Evolutionary conservation across 2,888 invertebrate genomes (phyloP).

Genomic region (Cephus sareptanus): DNA sequence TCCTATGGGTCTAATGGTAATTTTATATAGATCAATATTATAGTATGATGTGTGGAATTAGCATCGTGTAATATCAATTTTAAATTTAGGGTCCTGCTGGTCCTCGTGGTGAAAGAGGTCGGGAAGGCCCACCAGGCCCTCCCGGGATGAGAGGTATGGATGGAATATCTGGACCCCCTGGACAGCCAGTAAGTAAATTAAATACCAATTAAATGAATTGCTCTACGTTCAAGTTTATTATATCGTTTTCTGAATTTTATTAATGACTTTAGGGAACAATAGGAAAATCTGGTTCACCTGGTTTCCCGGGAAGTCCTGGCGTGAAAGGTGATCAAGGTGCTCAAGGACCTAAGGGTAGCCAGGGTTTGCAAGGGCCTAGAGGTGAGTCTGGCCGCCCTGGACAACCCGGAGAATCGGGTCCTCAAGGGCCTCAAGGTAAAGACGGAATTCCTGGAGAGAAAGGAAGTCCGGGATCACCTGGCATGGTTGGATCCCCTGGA

Average conservation of each 20-base stretch:
- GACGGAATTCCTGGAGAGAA: conserved; percentile 87
- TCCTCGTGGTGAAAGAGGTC: conserved; percentile 84
- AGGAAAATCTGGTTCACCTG: conserved; percentile 87
- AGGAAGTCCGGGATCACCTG: conserved; percentile 78
- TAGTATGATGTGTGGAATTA: not conserved
- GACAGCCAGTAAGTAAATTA: conserved; percentile 71
- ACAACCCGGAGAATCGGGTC: conserved; percentile 80
- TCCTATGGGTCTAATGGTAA: conserved; percentile 76
- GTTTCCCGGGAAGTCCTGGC: conserved; percentile 86
- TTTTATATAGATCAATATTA: conserved; percentile 26
- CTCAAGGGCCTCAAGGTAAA: conserved; percentile 80
- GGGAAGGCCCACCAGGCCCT: conserved; percentile 84
- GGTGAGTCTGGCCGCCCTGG: conserved; percentile 86
- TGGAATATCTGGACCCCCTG: conserved; percentile 83
- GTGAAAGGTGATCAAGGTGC: conserved; percentile 83
- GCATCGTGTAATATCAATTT: not conserved
- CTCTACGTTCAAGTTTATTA: conserved; percentile 17
- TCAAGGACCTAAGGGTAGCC: conserved; percentile 82
- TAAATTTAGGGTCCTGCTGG: conserved; percentile 78
- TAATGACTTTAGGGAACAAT: conserved; percentile 73
- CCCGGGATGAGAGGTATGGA: conserved; percentile 84
- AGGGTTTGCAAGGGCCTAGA: conserved; percentile 83
- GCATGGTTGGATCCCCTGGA: conserved; percentile 82
- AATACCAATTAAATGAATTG: not conserved
- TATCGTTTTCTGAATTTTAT: conserved; percentile 11